Percentiles rank a stretch among this genome's conserved stretches.
Conservation (phyloP, 92 coral and sea anemone species). For the Phenganax marumi region DNA sequence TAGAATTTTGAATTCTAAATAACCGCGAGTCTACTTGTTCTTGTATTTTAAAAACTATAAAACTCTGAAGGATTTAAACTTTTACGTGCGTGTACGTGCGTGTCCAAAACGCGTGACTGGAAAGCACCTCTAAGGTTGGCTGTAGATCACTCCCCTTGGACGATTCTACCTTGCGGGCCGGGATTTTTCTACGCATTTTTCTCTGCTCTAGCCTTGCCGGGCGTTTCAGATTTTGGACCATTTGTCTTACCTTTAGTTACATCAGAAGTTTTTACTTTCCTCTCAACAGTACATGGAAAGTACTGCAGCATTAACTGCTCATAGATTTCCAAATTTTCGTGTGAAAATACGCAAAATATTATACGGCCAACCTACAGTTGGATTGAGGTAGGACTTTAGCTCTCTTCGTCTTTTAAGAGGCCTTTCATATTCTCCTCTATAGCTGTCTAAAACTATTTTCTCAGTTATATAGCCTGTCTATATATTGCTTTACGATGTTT, state of each 20-base stretch:
- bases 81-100: too few relatives aligned
- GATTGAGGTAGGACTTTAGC: neutral
- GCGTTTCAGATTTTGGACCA: neutral
- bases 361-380: constrained; percentile 75
- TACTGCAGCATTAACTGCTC: constrained; percentile 60
- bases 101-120: too few relatives aligned
- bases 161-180: neutral
- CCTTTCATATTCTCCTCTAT: neutral
- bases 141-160: neutral
- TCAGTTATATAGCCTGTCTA: neutral
- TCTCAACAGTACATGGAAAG: constrained; percentile 60
- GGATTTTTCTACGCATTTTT: neutral
- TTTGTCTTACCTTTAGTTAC: neutral
- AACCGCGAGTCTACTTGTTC: too few relatives aligned
- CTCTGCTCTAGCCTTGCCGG: neutral
- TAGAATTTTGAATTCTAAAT: too few relatives aligned
- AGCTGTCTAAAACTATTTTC: too few relatives aligned
- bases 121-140: too few relatives aligned
- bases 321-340: constrained; percentile 67
- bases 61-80: too few relatives aligned
- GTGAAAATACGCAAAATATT: constrained; percentile 83
- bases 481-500: too few relatives aligned
- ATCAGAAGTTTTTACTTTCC: neutral
- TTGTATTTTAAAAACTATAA: too few relatives aligned
- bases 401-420: neutral